A percentile compares a stretch with the other conserved stretches of the same genome.
Evolutionary conservation across 2,113 vertebrate genomes (phyloP).

Genomic region (Sprattus sprattus): DNA sequence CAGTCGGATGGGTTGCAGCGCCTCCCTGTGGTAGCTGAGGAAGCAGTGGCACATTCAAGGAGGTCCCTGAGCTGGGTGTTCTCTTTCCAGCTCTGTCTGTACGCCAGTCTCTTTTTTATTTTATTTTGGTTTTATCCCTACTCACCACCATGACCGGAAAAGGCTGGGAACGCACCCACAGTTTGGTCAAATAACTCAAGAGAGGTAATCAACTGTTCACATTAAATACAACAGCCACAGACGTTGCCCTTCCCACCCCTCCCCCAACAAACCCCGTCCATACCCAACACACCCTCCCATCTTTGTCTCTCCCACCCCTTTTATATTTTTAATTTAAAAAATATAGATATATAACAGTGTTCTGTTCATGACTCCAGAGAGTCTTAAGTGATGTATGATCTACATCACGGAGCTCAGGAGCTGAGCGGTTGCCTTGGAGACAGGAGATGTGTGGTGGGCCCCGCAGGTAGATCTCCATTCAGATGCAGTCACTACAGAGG

Average conservation of each 20-base stretch:
- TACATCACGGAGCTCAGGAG: neutral
- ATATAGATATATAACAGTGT: neutral
- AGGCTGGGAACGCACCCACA: neutral
- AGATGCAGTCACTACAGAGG: neutral
- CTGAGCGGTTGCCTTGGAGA: neutral
- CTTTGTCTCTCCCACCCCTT: neutral
- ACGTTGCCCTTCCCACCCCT: neutral
- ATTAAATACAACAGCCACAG: slow-evolving; percentile 52
- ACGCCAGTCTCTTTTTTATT: neutral
- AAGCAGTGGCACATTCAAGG: neutral
- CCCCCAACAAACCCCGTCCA: neutral
- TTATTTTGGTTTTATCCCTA: neutral
- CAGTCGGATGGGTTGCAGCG: neutral
- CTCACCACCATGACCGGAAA: neutral
- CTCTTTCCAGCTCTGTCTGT: neutral
- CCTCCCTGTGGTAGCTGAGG: neutral
- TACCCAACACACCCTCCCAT: neutral
- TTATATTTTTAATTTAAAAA: neutral
- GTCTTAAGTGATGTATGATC: neutral
- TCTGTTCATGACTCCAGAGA: neutral
- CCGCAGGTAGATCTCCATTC: neutral
- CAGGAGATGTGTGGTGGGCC: neutral
- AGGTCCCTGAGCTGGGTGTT: neutral
- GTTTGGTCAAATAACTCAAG: slow-evolving; percentile 1
- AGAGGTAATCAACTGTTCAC: slow-evolving; percentile 46